These are phyloP conservation scores for Perizoma flavofasciatum DNA, from an alignment of 2,888 invertebrate genomes.

Conservation along the genomic window DNA sequence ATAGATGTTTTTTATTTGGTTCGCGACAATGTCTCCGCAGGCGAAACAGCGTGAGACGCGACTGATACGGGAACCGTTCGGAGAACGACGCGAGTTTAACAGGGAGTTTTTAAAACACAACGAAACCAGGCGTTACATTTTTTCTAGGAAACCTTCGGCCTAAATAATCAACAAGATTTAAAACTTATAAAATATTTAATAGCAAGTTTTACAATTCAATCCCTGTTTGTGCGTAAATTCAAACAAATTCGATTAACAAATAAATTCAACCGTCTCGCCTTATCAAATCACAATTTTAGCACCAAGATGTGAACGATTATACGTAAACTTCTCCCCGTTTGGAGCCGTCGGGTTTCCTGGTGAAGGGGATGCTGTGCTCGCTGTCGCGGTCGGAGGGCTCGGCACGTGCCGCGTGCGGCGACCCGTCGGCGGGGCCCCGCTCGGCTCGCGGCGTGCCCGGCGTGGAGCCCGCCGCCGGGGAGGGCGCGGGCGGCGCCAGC, in stretches of 20 bases:
- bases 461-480: constrained; percentile 76
- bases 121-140: too few species aligned
- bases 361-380: constrained; percentile 58
- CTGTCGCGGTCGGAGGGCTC: constrained; percentile 64
- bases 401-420: constrained; percentile 56
- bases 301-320: constrained; percentile 39
- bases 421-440: constrained; percentile 51
- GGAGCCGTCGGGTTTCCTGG: constrained; percentile 61
- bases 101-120: too few species aligned
- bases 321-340: constrained; percentile 78
- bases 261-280: constrained; percentile 8
- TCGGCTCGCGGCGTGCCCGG: constrained; percentile 71
- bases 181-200: constrained; percentile 56
- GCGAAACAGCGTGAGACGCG: too few species aligned
- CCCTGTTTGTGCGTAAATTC: constrained; percentile 66
- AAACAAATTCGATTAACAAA: constrained; percentile 32
- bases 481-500: constrained; percentile 85
- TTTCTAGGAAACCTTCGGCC: constrained; percentile 5
- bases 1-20: too few species aligned
- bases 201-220: constrained; percentile 65
- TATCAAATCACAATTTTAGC: constrained; percentile 7
- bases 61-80: too few species aligned
- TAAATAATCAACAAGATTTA: constrained; percentile 45
- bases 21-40: too few species aligned
- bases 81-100: too few species aligned